phyloP scores from a whole-genome alignment of 2,113 vertebrate genomes.

The Phalacrocorax brasilianus region DNA sequence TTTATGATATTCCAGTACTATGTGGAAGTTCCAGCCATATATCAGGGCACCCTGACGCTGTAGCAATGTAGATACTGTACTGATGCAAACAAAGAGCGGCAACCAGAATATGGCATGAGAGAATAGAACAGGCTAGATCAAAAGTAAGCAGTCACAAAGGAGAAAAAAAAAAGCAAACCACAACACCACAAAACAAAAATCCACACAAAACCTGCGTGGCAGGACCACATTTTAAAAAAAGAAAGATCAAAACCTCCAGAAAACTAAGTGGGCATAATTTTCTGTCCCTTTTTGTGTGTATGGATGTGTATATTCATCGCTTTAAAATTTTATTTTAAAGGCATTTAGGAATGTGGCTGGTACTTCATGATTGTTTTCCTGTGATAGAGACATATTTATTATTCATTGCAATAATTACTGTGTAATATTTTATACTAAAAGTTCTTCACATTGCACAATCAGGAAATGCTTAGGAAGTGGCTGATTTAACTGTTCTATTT shows the following conservation, averaged over 20 bases:
- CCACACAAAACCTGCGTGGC: background rate
- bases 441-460: constrained; percentile 59
- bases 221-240: background rate
- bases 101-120: fast-evolving
- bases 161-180: background rate
- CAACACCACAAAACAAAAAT: too few species aligned
- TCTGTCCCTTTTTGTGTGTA: background rate
- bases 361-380: constrained; percentile 42
- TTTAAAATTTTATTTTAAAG: constrained; percentile 55
- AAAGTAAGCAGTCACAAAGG: background rate
- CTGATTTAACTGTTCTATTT: constrained; percentile 61
- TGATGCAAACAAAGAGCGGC: background rate
- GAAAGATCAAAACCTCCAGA: background rate
- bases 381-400: constrained; percentile 43
- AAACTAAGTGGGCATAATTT: background rate
- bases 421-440: constrained; percentile 63
- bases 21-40: fast-evolving
- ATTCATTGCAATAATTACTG: constrained; percentile 64
- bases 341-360: constrained; percentile 13
- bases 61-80: background rate
- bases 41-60: background rate
- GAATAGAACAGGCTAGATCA: background rate
- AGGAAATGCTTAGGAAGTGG: constrained; percentile 51
- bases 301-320: background rate
- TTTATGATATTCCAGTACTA: background rate